Evolutionary conservation across 2,113 vertebrate genomes (phyloP).

Genomic region (Petrocephalus microphthalmus): DNA sequence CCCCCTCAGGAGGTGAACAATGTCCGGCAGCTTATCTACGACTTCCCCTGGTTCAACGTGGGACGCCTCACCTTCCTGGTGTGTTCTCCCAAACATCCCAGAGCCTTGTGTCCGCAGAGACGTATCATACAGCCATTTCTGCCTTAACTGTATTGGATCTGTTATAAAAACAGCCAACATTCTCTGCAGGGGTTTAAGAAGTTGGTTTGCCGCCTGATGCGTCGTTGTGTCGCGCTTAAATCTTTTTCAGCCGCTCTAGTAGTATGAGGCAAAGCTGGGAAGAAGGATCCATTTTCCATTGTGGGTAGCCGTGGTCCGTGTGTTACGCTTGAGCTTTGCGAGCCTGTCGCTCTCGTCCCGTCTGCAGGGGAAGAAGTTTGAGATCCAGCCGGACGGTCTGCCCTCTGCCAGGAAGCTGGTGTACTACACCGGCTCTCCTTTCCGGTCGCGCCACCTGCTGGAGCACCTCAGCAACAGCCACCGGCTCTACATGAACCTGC

Average conservation of each 20-base stretch:
- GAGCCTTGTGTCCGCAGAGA: neutral
- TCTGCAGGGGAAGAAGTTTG: slow-evolving; percentile 78
- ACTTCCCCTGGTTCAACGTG: slow-evolving; percentile 79
- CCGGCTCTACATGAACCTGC: slow-evolving; percentile 71
- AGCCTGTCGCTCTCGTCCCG: neutral
- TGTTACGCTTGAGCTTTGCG: neutral
- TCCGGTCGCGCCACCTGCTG: slow-evolving; percentile 75
- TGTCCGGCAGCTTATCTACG: slow-evolving; percentile 68
- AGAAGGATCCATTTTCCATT: neutral
- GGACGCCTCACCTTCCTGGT: slow-evolving; percentile 84
- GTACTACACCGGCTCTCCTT: slow-evolving; percentile 76
- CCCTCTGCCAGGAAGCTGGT: slow-evolving; percentile 78
- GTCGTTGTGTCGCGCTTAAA: neutral
- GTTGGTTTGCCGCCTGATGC: neutral
- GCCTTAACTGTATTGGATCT: neutral
- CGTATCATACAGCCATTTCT: neutral
- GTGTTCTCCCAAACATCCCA: slow-evolving; percentile 25
- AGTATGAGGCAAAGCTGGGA: neutral
- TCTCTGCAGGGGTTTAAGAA: neutral
- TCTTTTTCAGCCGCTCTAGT: neutral
- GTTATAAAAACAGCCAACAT: neutral
- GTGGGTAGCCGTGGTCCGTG: neutral
- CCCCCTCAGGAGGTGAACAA: slow-evolving; percentile 69
- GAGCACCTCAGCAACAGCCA: slow-evolving; percentile 78
- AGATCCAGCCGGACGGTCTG: slow-evolving; percentile 81